Base-by-base conservation (phyloP, 2,888 invertebrate species). In the Fabriciana adippe region DNA sequence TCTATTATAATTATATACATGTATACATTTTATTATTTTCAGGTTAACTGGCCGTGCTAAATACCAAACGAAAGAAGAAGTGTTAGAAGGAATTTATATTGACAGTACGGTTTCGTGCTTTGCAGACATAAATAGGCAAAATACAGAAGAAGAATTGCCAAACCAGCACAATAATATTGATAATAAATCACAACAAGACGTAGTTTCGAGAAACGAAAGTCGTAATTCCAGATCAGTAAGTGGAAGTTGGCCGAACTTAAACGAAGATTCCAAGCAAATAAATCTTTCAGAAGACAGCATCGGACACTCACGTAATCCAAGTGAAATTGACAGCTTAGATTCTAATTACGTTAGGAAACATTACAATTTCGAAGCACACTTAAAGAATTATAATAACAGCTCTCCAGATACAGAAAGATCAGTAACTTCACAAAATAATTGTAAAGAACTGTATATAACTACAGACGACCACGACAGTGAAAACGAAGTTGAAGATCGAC, bases 251-350 rank as follows among this genome's bases (percentile, higher is more conserved):
- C 90, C 91, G 14, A 92, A 92, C 72, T 82, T 92, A 72, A 86
- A 88, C 74, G 92, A 92, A 77, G 91, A 92, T 73, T 75, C 81
- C 59, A 92, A 91, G 78, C 89, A 83, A 73, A 87, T 81, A 63
- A 88, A 89, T 75, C 80, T 88, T 64, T 90, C 91, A n/a, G 92
- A 93, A 84, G 93, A 92, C 70, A 92, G 92, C 71, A 88, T 92
- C 66, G 87, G 89, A 4, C 90, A 90, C 75, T 93, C 93, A 16
- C 88, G 91, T 18, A 93, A 93, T 72, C 93, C 91, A 50, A 93
- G 93, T 77, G 93, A 93, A 84, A 92, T 93, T 69, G 94, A 94
- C 76, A 94, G 93, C 80, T 84, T 94, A 75, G 93, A 94, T 81
- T 93, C 93, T 2, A 93, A 93, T 78, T 94, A 93, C 85, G 93